A percentile compares a stretch with the other conserved stretches of the same genome.
phyloP scores from a whole-genome alignment of 2,113 vertebrate species.

The Microtus ochrogaster region DNA sequence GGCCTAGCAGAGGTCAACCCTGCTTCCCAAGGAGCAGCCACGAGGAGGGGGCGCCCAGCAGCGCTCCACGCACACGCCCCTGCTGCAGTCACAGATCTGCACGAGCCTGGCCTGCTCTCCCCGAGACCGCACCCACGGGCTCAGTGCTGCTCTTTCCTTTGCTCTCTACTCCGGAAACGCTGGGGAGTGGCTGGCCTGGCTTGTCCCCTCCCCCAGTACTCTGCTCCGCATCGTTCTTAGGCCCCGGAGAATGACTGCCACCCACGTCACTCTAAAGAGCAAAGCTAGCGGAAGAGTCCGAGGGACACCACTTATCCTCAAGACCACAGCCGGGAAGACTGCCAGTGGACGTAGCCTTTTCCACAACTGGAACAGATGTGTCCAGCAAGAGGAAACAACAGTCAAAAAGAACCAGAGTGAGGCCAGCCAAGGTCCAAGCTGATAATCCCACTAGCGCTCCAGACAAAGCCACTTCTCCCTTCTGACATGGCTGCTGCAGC shows the following conservation, averaged over 20 bases:
- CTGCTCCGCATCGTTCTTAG: not conserved
- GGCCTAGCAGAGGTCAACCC: not conserved
- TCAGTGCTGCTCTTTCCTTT: not conserved
- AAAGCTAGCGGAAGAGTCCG: not conserved
- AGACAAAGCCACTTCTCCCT: not conserved
- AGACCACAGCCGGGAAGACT: not conserved
- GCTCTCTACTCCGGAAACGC: not conserved
- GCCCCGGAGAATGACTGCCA: conserved; percentile 57
- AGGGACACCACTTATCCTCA: not conserved
- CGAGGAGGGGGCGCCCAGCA: not conserved
- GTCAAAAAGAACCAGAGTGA: not conserved
- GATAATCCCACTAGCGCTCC: not conserved
- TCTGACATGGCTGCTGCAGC: fast-evolving
- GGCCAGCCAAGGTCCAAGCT: not conserved
- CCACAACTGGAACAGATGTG: not conserved
- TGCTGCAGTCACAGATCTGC: conserved; percentile 64
- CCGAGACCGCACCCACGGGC: conserved; percentile 53
- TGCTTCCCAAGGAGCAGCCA: not conserved
- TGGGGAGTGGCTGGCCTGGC: not conserved
- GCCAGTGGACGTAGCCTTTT: not conserved
- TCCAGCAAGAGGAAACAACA: not conserved
- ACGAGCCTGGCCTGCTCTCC: conserved; percentile 67
- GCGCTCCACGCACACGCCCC: not conserved
- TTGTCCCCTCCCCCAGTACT: not conserved
- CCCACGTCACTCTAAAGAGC: conserved; percentile 49